A percentile compares a stretch with the other conserved stretches of the same genome.
phyloP scores from a whole-genome alignment of 2,797 vertebrate genomes.

The Helicolenus hilgendorfi region DNA sequence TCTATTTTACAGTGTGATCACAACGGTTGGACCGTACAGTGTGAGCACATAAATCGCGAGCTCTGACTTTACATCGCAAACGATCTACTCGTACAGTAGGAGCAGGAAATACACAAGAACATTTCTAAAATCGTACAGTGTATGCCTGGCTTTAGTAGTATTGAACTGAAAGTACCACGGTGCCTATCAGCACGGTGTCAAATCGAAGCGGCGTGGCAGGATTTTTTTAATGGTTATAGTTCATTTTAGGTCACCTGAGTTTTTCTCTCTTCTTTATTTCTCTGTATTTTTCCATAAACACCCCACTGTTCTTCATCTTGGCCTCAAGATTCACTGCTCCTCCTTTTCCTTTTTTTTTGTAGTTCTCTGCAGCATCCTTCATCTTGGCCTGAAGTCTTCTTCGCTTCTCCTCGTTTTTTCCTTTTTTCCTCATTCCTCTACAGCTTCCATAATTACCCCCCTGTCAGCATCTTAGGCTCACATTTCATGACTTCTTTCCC shows the following conservation, averaged over 20 bases:
- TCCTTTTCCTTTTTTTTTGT: not conserved
- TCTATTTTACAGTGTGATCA: no score
- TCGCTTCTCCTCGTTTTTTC: not conserved
- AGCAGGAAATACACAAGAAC: no score
- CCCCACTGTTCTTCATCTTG: not conserved
- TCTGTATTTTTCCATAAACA: not conserved
- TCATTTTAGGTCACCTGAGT: not conserved
- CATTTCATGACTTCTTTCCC: not conserved
- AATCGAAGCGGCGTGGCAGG: not conserved
- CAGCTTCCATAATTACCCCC: slow-evolving; percentile 15
- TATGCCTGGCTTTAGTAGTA: no score
- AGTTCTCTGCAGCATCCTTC: not conserved
- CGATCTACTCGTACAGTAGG: no score
- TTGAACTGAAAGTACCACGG: no score
- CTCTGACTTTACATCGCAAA: no score
- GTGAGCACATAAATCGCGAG: no score
- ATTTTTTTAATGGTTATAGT: not conserved
- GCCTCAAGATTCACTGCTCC: not conserved
- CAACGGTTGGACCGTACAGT: no score
- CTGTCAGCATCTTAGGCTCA: not conserved
- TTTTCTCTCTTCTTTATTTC: not conserved
- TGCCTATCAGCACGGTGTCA: not conserved
- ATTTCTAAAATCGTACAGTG: no score
- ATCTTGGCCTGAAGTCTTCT: not conserved
- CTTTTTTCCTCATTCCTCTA: not conserved